Base-by-base conservation (phyloP, 2,113 vertebrate species). In the Xenopus borealis region DNA sequence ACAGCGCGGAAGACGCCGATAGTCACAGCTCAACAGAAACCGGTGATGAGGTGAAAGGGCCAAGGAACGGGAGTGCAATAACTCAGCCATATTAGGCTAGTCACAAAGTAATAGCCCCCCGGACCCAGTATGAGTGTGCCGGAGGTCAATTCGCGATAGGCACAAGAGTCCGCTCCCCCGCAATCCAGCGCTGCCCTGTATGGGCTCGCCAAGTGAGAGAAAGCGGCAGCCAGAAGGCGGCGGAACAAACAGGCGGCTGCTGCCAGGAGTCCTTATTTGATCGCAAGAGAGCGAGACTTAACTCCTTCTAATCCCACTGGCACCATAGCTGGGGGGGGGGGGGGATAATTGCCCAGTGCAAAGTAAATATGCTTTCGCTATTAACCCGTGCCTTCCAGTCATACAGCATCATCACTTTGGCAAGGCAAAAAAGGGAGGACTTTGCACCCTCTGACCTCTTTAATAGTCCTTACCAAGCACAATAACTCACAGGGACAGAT, bases 271-370 rank as follows among this genome's bases (percentile, higher is more conserved):
- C 72, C 72, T 75, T 30, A 68, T 66, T 58, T 75, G 72, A 75
- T 75, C 72, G 72, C 72, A 33, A 27, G 40, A 75, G 73, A 69
- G 73, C 23, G 58, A 75, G 58, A 75, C 64, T 75, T 75, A 69
- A 75, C 73, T 69, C 73, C 58, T 75, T 75, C 53, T 62, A 55
- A 63, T n/a, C 73, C 57, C 58, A 18, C 18, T 19, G 40, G 44
- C 71, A 33, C 64, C 71, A 58, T 16, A 53, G 55, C 52, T 8
- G 12, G 20, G 52, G 67, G 58, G 30, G 67, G 55, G 30, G 27
- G 3, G 12, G 12, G 27, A 40, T 27, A 12, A 62, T 30, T 47
- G 20, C 45, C 66, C 46, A 47, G 53, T 52, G 53, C 66, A 68
- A 58, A 30, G 30, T 55, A 40, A 57, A 61, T 20, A 12, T 14